Percentiles rank a stretch among this genome's conserved stretches.
Evolutionary conservation across 2,797 vertebrate genomes (phyloP).

Genomic region (Tenualosa thibaudeaui): DNA sequence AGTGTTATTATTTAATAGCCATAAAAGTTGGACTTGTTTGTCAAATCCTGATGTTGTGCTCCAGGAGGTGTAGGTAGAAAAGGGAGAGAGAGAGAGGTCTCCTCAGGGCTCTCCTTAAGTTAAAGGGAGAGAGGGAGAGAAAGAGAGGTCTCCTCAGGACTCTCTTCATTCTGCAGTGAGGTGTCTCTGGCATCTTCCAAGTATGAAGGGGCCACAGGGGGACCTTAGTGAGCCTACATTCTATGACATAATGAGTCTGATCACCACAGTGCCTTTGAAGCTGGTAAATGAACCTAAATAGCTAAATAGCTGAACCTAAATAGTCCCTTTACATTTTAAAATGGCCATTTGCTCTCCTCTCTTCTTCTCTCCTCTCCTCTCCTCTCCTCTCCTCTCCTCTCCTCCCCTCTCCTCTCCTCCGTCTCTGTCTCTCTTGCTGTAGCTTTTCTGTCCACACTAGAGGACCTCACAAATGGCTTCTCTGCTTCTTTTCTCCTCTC

Average conservation of each 20-base stretch:
- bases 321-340: too few relatives aligned
- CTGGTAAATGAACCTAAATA: too few relatives aligned
- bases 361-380: not conserved
- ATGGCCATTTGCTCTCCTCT: not conserved
- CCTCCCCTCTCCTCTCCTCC: not conserved
- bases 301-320: too few relatives aligned
- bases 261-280: too few relatives aligned
- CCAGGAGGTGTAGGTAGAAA: not conserved
- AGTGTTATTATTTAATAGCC: not conserved
- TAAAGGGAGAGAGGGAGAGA: not conserved
- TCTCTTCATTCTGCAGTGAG: too few relatives aligned
- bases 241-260: too few relatives aligned
- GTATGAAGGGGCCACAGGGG: too few relatives aligned
- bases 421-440: not conserved
- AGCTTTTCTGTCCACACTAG: not conserved
- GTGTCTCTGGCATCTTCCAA: too few relatives aligned
- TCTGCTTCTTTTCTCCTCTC: not conserved
- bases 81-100: not conserved
- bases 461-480: not conserved
- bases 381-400: not conserved
- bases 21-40: constrained; percentile 11
- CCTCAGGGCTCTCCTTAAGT: too few relatives aligned
- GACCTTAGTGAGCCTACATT: too few relatives aligned
- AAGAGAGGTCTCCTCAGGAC: too few relatives aligned
- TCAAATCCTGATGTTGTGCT: not conserved